Conservation (phyloP, 2,797 vertebrate genomes). For the Florisuga fusca region DNA sequence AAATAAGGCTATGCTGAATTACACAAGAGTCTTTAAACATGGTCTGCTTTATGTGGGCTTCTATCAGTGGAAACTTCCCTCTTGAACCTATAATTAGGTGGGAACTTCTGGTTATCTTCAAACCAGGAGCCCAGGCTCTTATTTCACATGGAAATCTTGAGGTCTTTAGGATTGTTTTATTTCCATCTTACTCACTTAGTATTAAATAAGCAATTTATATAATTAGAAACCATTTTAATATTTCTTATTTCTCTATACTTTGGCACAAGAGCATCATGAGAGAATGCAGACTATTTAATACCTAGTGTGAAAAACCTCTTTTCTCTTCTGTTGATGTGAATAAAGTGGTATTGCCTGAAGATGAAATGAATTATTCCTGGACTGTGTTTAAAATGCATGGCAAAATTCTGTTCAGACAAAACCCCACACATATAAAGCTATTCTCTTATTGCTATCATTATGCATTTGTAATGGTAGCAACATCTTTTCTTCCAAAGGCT, state of each 20-base stretch:
- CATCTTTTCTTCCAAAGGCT: background rate
- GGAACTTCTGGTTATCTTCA: background rate
- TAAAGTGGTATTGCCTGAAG: background rate
- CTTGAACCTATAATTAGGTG: background rate
- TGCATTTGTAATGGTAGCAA: background rate
- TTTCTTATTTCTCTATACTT: background rate
- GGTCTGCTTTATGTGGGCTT: background rate
- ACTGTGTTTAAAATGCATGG: background rate
- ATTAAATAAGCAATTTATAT: background rate
- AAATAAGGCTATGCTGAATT: background rate
- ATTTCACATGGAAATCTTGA: background rate
- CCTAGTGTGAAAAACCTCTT: background rate
- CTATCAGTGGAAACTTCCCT: background rate
- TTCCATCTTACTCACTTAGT: background rate
- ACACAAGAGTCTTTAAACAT: accelerated
- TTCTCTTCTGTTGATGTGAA: background rate
- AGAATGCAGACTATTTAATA: background rate
- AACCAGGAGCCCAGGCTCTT: background rate
- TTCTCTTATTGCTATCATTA: background rate
- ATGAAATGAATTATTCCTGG: background rate
- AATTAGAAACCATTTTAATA: background rate
- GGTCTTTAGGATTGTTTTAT: background rate
- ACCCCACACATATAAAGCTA: background rate
- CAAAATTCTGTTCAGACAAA: background rate
- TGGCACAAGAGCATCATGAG: background rate